Evolutionary conservation across 2,888 invertebrate genomes (phyloP).

Genomic region (Willowsia nigromaculata): DNA sequence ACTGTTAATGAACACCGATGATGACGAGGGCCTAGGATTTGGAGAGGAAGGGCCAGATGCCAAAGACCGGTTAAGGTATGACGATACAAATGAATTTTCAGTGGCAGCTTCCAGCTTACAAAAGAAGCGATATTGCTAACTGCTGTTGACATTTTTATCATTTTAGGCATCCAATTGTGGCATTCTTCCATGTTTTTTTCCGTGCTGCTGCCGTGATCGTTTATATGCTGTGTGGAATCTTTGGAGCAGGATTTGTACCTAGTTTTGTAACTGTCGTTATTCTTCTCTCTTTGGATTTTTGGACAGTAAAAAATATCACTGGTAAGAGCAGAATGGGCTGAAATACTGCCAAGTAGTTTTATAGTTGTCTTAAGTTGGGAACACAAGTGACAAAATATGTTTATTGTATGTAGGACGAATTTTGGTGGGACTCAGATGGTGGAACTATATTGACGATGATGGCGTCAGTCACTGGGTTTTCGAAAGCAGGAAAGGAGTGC

Average conservation of each 20-base stretch:
- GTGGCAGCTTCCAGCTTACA: no score
- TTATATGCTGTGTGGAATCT: slow-evolving; percentile 94
- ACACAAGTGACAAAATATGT: no score
- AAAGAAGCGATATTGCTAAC: not conserved
- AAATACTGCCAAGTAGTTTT: not conserved
- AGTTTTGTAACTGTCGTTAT: slow-evolving; percentile 95
- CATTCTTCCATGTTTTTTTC: slow-evolving; percentile 94
- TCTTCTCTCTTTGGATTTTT: slow-evolving; percentile 97
- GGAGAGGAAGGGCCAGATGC: slow-evolving; percentile 89
- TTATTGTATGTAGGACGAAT: slow-evolving; percentile 89
- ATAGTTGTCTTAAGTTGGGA: not conserved
- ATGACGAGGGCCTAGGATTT: slow-evolving; percentile 92
- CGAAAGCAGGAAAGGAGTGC: slow-evolving; percentile 90
- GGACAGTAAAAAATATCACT: slow-evolving; percentile 99
- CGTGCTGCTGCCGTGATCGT: slow-evolving; percentile 90
- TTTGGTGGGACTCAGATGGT: slow-evolving; percentile 98
- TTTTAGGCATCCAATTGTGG: slow-evolving; percentile 93
- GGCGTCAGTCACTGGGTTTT: slow-evolving; percentile 99
- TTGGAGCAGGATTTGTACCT: slow-evolving; percentile 95
- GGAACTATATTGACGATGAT: slow-evolving; percentile 99
- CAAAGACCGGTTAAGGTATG: slow-evolving; percentile 81
- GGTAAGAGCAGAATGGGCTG: slow-evolving; percentile 80
- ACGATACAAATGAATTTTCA: no score
- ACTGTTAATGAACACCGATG: slow-evolving; percentile 85
- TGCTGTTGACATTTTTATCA: slow-evolving; percentile 78